phyloP scores from a whole-genome alignment of 2,797 vertebrate genomes.

The Acrocephalus scirpaceus region DNA sequence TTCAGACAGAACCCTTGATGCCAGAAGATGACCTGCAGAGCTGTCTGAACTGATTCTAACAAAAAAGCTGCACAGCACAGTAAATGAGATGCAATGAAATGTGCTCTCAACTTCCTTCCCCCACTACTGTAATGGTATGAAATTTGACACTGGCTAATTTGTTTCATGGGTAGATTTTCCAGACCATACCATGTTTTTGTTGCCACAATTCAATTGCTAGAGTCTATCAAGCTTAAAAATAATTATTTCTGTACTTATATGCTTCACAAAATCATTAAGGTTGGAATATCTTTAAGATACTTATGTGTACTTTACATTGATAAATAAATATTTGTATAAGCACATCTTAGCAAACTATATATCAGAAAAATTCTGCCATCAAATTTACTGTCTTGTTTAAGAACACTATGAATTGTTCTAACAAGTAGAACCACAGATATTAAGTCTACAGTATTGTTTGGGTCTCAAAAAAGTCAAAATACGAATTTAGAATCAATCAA shows the following conservation, averaged over 20 bases:
- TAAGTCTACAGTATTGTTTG: background rate
- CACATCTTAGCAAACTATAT: background rate
- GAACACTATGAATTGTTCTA: background rate
- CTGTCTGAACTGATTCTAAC: background rate
- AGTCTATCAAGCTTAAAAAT: background rate
- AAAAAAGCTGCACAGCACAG: background rate
- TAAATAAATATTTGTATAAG: background rate
- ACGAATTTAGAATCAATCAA: background rate
- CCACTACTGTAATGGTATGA: background rate
- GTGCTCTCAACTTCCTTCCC: background rate
- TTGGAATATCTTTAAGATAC: background rate
- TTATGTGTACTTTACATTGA: background rate
- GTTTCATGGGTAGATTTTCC: background rate
- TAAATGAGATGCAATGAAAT: background rate
- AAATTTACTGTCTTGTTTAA: background rate
- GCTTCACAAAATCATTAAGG: background rate
- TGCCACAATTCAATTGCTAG: background rate
- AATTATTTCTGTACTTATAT: background rate
- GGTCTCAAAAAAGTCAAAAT: background rate
- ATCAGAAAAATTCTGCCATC: background rate
- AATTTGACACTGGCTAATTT: background rate
- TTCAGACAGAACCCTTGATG: background rate
- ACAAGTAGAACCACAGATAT: background rate
- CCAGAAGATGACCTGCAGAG: background rate
- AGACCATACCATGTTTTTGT: background rate